Conservation (phyloP, 2,797 vertebrate species). For the Brotula barbata region DNA sequence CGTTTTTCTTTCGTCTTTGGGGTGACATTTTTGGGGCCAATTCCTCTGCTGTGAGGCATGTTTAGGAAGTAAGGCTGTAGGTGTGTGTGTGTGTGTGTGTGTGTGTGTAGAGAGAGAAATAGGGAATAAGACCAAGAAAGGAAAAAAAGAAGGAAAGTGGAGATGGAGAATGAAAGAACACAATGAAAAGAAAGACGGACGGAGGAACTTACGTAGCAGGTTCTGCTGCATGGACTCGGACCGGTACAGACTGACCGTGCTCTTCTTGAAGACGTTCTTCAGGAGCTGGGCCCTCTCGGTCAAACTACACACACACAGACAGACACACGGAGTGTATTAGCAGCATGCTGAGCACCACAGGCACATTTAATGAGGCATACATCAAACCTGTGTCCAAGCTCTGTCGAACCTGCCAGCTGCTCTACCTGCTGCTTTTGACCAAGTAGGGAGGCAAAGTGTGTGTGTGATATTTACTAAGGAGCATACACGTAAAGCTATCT, state of each 20-base stretch:
- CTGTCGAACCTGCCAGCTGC: constrained; percentile 50
- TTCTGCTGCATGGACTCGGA: constrained; percentile 97
- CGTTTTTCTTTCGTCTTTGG: background rate
- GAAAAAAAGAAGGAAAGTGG: background rate
- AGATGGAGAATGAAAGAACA: background rate
- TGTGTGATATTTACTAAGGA: constrained; percentile 11
- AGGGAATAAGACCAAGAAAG: background rate
- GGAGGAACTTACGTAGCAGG: constrained; percentile 89
- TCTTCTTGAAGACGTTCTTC: constrained; percentile 99
- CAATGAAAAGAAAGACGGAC: background rate
- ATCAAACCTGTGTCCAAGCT: constrained; percentile 56
- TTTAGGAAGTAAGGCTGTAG: background rate
- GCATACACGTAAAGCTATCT: constrained; percentile 16
- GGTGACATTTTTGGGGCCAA: background rate
- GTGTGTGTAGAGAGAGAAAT: background rate
- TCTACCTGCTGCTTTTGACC: constrained; percentile 62
- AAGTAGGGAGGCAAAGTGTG: constrained; percentile 19
- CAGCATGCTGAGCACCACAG: constrained; percentile 57
- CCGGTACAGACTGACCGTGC: constrained; percentile 91
- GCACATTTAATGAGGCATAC: constrained; percentile 66
- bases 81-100: constrained; percentile 14
- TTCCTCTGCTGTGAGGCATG: background rate
- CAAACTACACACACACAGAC: constrained; percentile 80
- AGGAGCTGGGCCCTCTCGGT: constrained; percentile 95
- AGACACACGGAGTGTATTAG: constrained; percentile 55